Evolutionary conservation across 2,113 vertebrate species (phyloP).

Genomic region (Lagopus leucura): DNA sequence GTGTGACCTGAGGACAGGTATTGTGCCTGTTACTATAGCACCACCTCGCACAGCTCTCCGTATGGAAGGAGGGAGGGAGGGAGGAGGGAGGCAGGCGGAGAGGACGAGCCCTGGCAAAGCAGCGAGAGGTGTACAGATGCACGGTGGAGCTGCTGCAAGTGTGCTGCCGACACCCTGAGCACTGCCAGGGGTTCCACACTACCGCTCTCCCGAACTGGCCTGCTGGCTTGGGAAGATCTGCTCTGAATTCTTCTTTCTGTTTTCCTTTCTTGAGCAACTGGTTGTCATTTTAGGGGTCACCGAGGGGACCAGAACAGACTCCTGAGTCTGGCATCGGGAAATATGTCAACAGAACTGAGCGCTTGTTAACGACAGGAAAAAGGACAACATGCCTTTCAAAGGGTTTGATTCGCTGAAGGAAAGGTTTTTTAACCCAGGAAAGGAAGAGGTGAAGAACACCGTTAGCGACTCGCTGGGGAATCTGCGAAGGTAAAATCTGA

Average conservation of each 20-base stretch:
- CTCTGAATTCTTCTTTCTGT: background rate
- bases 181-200: background rate
- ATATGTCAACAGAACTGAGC: slow-evolving; percentile 49
- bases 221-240: slow-evolving; percentile 9
- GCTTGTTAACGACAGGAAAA: slow-evolving; percentile 28
- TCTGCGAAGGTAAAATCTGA: slow-evolving; percentile 90
- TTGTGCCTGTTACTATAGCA: slow-evolving; percentile 79
- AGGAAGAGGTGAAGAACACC: slow-evolving; percentile 89
- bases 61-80: slow-evolving; percentile 20
- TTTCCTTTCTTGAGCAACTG: slow-evolving; percentile 46
- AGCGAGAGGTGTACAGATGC: slow-evolving; percentile 16
- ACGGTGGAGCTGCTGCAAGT: background rate
- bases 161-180: background rate
- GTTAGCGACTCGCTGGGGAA: slow-evolving; percentile 90
- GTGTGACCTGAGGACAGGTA: slow-evolving; percentile 73
- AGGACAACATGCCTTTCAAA: slow-evolving; percentile 88
- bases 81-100: slow-evolving; percentile 10
- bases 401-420: slow-evolving; percentile 87
- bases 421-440: slow-evolving; percentile 88
- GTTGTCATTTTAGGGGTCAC: slow-evolving; percentile 29
- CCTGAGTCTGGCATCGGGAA: background rate
- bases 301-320: background rate
- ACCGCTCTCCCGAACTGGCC: background rate
- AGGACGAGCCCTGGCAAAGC: slow-evolving; percentile 39
- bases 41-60: slow-evolving; percentile 60